Conservation (phyloP, 1,140 invertebrate species). For the Camponotus pennsylvanicus region DNA sequence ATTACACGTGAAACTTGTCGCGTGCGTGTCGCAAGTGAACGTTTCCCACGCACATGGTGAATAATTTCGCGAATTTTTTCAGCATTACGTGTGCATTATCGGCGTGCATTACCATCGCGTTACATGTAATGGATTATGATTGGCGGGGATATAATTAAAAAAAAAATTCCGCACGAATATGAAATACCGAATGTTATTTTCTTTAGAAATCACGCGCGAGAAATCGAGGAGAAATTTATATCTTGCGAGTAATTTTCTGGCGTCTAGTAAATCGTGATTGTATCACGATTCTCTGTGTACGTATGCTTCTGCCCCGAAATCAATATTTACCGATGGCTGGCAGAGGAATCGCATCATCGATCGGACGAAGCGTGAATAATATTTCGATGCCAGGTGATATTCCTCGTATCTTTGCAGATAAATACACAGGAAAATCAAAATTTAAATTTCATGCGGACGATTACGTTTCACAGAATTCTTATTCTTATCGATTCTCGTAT, state of each 20-base stretch:
- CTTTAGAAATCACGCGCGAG: background rate
- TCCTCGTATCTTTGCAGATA: too few species aligned
- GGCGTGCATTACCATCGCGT: background rate
- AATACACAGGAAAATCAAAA: background rate
- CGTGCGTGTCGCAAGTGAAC: conserved; percentile 67
- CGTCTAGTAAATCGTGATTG: background rate
- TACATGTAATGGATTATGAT: background rate
- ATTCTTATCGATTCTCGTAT: background rate
- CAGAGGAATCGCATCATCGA: background rate
- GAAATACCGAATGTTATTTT: background rate
- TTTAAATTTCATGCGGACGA: background rate
- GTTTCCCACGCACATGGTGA: conserved; percentile 67
- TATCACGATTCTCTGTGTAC: background rate
- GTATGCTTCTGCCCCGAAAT: background rate
- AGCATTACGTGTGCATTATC: conserved; percentile 53
- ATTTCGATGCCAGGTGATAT: background rate
- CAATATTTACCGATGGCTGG: background rate
- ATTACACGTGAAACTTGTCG: conserved; percentile 46
- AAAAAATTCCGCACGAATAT: background rate
- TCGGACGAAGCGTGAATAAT: conserved; percentile 11
- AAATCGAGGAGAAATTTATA: background rate
- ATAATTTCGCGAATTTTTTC: conserved; percentile 67
- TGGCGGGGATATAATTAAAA: background rate
- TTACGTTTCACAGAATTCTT: too few species aligned
- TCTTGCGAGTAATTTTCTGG: background rate